A percentile compares a stretch with the other conserved stretches of the same genome.
Evolutionary conservation across 2,797 vertebrate species (phyloP).

Genomic region (Hydrophis major): DNA sequence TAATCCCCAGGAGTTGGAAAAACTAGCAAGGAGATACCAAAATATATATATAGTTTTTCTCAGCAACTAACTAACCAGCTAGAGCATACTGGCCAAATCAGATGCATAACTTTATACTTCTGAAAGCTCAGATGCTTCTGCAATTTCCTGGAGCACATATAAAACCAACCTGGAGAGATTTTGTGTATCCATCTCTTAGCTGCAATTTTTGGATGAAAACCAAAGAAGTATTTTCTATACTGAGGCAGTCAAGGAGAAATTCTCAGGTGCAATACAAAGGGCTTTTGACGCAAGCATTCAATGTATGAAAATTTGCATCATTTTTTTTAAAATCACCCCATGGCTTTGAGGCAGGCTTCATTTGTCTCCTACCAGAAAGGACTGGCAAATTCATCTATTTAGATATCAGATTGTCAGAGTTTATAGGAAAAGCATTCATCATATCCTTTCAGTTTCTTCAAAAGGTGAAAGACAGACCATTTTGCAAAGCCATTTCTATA

Average conservation of each 20-base stretch:
- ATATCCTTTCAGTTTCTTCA: rapidly evolving
- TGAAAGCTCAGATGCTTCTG: background rate
- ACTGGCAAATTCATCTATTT: background rate
- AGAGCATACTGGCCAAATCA: background rate
- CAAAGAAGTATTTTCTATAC: background rate
- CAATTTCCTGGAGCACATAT: background rate
- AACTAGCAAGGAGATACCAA: background rate
- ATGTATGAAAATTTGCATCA: background rate
- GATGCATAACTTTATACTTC: background rate
- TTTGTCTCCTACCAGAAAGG: background rate
- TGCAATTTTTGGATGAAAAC: background rate
- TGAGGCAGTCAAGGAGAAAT: background rate
- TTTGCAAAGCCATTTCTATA: background rate
- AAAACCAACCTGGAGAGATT: background rate
- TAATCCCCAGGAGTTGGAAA: background rate
- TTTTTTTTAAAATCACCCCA: background rate
- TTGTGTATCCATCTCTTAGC: background rate
- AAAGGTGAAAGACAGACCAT: background rate
- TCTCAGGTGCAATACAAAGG: background rate
- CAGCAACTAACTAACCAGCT: background rate
- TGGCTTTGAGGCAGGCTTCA: background rate
- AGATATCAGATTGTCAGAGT: background rate
- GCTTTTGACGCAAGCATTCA: background rate
- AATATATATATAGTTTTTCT: background rate
- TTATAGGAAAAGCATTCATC: conserved; percentile 5